Evolutionary conservation across 2,113 vertebrate genomes (phyloP).

Genomic region (Coryphaenoides rupestris): DNA sequence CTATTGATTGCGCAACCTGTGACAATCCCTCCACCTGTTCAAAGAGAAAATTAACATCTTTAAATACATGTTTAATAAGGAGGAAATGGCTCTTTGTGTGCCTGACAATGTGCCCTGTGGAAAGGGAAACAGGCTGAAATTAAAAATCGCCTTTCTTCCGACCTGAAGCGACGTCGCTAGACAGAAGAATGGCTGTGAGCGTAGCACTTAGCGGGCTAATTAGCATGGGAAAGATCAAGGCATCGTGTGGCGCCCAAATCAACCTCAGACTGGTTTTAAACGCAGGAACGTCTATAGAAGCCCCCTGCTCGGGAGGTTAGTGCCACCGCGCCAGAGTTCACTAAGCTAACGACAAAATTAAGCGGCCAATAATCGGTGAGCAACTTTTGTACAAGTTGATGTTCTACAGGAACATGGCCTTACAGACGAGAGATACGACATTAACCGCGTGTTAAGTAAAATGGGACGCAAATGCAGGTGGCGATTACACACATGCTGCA

Average conservation of each 20-base stretch:
- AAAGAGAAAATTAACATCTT: neutral
- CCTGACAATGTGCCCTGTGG: no score
- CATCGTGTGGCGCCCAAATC: neutral
- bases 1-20: no score
- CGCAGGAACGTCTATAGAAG: neutral
- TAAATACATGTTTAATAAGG: neutral
- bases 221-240: neutral
- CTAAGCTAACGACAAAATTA: conserved; percentile 18
- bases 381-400: conserved; percentile 38
- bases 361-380: conserved; percentile 35
- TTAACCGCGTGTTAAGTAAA: conserved; percentile 44
- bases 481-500: no score
- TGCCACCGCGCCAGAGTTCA: no score
- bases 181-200: neutral
- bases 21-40: neutral
- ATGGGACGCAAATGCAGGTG: neutral
- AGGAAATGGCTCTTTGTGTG: neutral
- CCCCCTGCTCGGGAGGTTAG: neutral
- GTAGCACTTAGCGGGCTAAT: neutral
- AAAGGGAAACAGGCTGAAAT: no score
- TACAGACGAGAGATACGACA: conserved; percentile 47
- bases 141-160: no score
- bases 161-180: neutral
- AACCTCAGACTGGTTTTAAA: neutral
- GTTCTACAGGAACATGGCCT: conserved; percentile 51